These are phyloP conservation scores for Pipra filicauda DNA, from an alignment of 2,113 vertebrate species.

Conservation along the genomic window DNA sequence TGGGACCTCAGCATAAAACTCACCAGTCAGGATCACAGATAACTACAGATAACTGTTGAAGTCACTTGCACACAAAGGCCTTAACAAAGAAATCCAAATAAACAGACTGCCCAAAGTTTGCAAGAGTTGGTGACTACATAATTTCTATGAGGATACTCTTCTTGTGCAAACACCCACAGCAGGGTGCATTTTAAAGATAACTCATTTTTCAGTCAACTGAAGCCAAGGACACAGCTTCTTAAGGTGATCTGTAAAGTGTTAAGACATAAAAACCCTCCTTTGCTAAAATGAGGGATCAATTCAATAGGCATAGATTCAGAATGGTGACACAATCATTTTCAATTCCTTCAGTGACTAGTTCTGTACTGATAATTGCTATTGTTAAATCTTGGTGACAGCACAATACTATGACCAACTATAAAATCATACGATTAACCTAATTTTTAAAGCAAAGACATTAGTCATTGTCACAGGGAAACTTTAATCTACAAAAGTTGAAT, in stretches of 20 bases:
- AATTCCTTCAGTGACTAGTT: not conserved
- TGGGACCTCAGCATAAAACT: not conserved
- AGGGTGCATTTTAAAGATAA: not conserved
- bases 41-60: not conserved
- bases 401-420: not conserved
- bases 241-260: not conserved
- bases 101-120: not conserved
- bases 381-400: conserved; percentile 1
- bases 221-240: not conserved
- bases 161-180: not conserved
- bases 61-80: not conserved
- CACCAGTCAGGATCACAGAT: not conserved
- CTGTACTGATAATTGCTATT: not conserved
- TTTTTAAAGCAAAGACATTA: not conserved
- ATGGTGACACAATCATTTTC: not conserved
- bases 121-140: not conserved
- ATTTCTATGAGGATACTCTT: not conserved
- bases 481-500: not conserved
- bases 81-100: not conserved
- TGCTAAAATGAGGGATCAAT: not conserved
- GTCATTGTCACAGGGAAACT: not conserved
- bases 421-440: not conserved
- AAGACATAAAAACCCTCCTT: not conserved
- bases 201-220: not conserved
- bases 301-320: not conserved